Base-by-base conservation (phyloP, 2,888 invertebrate species). In the Exocentrus adspersus region DNA sequence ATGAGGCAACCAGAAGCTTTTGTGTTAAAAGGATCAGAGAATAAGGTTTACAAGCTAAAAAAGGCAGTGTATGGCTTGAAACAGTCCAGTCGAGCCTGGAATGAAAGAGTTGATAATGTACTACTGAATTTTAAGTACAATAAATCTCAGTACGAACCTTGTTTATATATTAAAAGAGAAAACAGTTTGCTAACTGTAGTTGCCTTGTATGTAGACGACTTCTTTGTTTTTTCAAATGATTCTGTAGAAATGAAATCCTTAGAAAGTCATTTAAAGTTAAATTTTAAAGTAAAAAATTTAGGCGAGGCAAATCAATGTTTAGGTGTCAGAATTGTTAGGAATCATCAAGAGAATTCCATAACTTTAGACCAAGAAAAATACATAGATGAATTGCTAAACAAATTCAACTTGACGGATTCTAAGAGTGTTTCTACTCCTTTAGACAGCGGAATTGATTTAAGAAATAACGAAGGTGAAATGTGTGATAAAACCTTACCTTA, bases 191-290 rank as follows among this genome's bases (percentile, higher is more conserved):
- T 56, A 24, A 65, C 65, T 9, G 30, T 65, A 12, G 45, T 67
- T 64, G 54, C 65, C 7, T 21, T 71, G 10, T 69, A 71, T 67
- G 72, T 72, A 5, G 72, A 72, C 24, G 70, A 72, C 61, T 71
- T 72, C 43, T 69, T 71, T 59, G 50, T 70, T 68, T 73, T 72
- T 54, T 69, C 68, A 16, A 68, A 70, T 50, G 56, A 68, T 54
- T n/a, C 14, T 24, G 46, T 45, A 4, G 62, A 72, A 54, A 51
- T 37, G 1, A 30, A 62, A 53, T 54, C 53, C 59, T 37, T 70
- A 24, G 56, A 69, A 56, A 14, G 9, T n/a, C 21, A 69, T 20
- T 59, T 69, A 50, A 62, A 51, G 64, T 60, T 42, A 32, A 65
- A 64, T 42, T 74, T 73, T 64, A 59, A 60, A 53, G 64, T 54